Conservation (phyloP, 2,888 invertebrate species). For the Syrista parreyssii region DNA sequence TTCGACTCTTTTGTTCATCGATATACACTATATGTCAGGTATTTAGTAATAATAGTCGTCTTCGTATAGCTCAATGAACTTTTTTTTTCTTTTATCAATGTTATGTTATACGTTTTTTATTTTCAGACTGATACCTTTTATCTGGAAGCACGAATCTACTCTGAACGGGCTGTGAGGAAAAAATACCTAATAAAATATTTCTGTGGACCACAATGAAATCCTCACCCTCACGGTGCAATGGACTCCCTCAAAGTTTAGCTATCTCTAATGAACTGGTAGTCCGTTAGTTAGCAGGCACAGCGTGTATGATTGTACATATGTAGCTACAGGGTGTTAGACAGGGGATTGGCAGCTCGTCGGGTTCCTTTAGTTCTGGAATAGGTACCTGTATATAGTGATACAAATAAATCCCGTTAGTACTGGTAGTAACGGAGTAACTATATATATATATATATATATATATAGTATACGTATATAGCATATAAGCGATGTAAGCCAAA, state of each 20-base stretch:
- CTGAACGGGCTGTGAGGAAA: neutral
- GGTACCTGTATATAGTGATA: neutral
- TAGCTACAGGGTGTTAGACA: neutral
- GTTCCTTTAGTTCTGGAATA: neutral
- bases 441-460: neutral
- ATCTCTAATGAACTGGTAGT: slow-evolving; percentile 56
- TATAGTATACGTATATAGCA: neutral
- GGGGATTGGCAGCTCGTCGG: neutral
- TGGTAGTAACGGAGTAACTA: neutral
- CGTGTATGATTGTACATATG: neutral
- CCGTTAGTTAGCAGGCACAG: slow-evolving; percentile 43
- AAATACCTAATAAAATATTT: neutral
- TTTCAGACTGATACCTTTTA: neutral
- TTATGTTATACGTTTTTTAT: neutral
- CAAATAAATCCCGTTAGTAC: neutral
- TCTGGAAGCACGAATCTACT: neutral
- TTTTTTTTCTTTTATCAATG: no score
- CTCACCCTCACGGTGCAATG: slow-evolving; percentile 36
- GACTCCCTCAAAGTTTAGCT: slow-evolving; percentile 48
- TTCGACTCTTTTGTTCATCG: no score
- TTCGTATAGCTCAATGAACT: neutral
- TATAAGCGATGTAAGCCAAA: neutral
- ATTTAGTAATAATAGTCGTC: neutral
- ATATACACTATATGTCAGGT: neutral
- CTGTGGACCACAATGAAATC: slow-evolving; percentile 41